Evolutionary conservation across 2,797 vertebrate species (phyloP).

Genomic region (Eulemur coronatus): DNA sequence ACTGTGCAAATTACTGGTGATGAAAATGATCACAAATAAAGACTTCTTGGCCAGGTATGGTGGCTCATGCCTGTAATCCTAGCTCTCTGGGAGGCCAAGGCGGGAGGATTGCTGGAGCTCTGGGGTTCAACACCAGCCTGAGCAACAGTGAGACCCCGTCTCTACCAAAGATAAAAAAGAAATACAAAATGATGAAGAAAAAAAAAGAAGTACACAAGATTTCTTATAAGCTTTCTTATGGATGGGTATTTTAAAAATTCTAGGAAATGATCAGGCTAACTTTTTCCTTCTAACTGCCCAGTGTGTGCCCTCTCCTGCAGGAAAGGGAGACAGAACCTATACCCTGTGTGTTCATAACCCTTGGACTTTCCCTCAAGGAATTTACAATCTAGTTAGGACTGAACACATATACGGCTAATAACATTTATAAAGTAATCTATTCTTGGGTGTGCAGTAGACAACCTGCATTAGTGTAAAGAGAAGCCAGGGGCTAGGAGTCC

Average conservation of each 20-base stretch:
- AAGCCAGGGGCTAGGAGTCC: neutral
- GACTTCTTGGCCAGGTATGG: too few species aligned
- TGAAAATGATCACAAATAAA: slow-evolving; percentile 34
- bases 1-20: neutral
- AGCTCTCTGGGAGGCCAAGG: too few species aligned
- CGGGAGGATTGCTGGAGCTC: too few species aligned
- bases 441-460: neutral
- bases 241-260: neutral
- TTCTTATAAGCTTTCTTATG: slow-evolving; percentile 5
- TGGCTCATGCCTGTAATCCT: too few species aligned
- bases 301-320: neutral
- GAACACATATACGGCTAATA: neutral
- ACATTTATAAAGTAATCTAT: neutral
- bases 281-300: neutral
- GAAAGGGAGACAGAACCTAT: neutral
- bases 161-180: too few species aligned
- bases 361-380: neutral
- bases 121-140: too few species aligned
- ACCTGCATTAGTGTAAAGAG: neutral
- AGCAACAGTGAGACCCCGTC: too few species aligned
- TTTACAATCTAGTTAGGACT: neutral
- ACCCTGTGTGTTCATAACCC: neutral
- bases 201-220: neutral
- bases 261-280: slow-evolving; percentile 10
- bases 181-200: too few species aligned